Evolutionary conservation across 2,888 invertebrate genomes (phyloP).

Genomic region (Cylloceria caligata): DNA sequence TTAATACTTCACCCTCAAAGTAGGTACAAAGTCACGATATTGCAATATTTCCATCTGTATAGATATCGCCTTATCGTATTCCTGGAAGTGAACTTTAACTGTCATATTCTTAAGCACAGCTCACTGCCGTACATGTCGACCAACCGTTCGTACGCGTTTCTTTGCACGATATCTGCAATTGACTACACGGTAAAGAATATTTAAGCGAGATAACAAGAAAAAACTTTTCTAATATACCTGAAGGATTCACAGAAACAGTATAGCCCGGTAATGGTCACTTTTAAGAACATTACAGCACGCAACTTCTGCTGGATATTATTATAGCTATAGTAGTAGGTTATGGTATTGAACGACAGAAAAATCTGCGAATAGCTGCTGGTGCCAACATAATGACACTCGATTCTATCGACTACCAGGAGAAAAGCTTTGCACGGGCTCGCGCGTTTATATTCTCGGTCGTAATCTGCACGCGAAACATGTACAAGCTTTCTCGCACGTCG

Average conservation of each 20-base stretch:
- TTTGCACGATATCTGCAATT: neutral
- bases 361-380: constrained; percentile 42
- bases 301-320: constrained; percentile 28
- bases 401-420: constrained; percentile 44
- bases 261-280: constrained; percentile 12
- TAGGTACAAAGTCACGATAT: too few relatives aligned
- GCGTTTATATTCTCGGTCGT: constrained; percentile 46
- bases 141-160: neutral
- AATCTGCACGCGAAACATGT: constrained; percentile 61
- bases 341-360: constrained; percentile 44
- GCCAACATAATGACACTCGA: constrained; percentile 25
- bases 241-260: constrained; percentile 1
- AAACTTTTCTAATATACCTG: neutral
- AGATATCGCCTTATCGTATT: too few relatives aligned
- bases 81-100: neutral
- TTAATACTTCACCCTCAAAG: too few relatives aligned
- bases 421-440: constrained; percentile 8
- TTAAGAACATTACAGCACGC: constrained; percentile 24
- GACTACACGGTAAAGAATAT: neutral
- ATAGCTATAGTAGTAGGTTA: constrained; percentile 10
- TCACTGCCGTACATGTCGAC: neutral
- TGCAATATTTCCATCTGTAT: too few relatives aligned
- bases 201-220: neutral
- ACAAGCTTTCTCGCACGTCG: constrained; percentile 55
- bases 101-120: neutral